Evolutionary conservation across 1,140 invertebrate species (phyloP).

Genomic region (Heterodera carotae): DNA sequence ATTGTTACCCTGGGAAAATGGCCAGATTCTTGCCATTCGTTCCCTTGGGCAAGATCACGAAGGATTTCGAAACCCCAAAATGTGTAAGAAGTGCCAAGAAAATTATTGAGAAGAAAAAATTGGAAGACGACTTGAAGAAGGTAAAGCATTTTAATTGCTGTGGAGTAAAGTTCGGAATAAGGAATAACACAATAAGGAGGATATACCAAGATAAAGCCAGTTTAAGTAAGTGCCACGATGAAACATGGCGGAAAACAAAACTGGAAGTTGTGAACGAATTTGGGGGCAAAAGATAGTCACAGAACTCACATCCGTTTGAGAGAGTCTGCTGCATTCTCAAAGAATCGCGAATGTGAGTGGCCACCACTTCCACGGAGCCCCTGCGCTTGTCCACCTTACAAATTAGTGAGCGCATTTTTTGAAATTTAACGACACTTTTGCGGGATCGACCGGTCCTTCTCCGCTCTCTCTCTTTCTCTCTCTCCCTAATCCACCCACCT

Average conservation of each 20-base stretch:
- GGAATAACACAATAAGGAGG: background rate
- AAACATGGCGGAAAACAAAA: slow-evolving; percentile 61
- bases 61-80: slow-evolving; percentile 70
- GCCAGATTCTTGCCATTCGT: slow-evolving; percentile 66
- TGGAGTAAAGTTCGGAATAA: background rate
- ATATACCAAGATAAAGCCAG: slow-evolving; percentile 66
- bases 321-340: slow-evolving; percentile 55
- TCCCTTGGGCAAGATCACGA: slow-evolving; percentile 65
- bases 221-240: slow-evolving; percentile 68
- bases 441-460: no score
- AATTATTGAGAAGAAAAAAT: slow-evolving; percentile 66
- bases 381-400: slow-evolving; percentile 60
- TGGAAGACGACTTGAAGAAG: slow-evolving; percentile 68
- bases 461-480: no score
- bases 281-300: background rate
- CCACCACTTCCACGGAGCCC: slow-evolving; percentile 59
- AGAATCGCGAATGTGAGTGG: slow-evolving; percentile 60
- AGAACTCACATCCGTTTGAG: slow-evolving; percentile 31
- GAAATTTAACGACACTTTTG: no score
- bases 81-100: slow-evolving; percentile 68
- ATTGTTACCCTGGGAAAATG: slow-evolving; percentile 68
- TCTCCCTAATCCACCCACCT: no score
- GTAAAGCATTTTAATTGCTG: slow-evolving; percentile 68
- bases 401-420: no score
- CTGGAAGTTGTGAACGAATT: slow-evolving; percentile 39